Evolutionary conservation across 1,140 invertebrate genomes (phyloP), one percentile per base, ranked within the genome.

Genomic region (Thrips palmi): DNA sequence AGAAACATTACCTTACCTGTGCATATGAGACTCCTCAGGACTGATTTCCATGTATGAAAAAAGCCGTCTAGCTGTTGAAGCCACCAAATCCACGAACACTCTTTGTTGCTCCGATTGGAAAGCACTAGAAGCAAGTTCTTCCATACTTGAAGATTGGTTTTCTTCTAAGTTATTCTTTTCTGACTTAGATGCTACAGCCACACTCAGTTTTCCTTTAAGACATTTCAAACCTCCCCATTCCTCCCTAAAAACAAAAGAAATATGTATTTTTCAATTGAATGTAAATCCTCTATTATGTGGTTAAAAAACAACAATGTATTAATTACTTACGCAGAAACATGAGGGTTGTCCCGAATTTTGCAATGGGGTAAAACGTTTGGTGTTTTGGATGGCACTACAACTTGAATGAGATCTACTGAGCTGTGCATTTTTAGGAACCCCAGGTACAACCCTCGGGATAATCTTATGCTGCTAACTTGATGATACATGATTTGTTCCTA

Each of bases 401-500:
- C 76, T 50, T 88, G 75, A 23, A 97, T 83, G 3, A 85, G 70
- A 56, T 97, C 91, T 33, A 96, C 82, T 4, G 87, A 91, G 48
- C 83, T 92, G 49, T 89, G 84, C 65, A 96, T 75, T 55, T 97
- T 94, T 29, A 97, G 62, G 58, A 94, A 97, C 14, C 88, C 86
- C 40, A 97, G 60, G 57, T 97, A 97, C 4, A 97, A 63, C 1
- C 93, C 92, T 33, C 74, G 74, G 0, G 70, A 66, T 14, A 97
- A 54, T 43, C 77, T 76, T 28, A 82, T 73, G 40, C 74, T 68
- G 39, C 83, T 88, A 15, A 76, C 76, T 66, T 92, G 84, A 52
- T 92, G 79, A 56, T 92, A 96, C 20, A 77, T 70, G 39, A 96
- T 82, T 65, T 93, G 87, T 37, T 93, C 86, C 67, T 71, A 47